Base-by-base conservation (phyloP, 2,797 vertebrate species). In the Paramormyrops hopkinsi region DNA sequence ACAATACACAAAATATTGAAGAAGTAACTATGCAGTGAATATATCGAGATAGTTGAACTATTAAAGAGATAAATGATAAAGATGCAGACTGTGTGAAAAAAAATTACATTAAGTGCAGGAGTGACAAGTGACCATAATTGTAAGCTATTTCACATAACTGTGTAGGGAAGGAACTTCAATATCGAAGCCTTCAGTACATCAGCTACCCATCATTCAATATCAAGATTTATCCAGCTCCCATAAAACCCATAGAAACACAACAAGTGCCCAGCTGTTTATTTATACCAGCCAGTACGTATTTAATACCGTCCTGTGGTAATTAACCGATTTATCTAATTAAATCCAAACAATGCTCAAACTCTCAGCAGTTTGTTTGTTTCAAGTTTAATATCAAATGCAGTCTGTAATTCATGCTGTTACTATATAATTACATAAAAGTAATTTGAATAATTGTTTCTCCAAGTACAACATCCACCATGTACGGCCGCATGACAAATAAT, bases 371-470 rank as follows among this genome's bases (percentile, higher is more conserved):
- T 86, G 83, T 69, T 85, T 65, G 76, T 59, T 46, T 50, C 25
- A 85, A 62, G 41, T 56, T 53, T 33, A 86, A 50, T 85, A 89
- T 51, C 11, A 86, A 86, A 86, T 51, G 44, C 82, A 54, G 22
- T 53, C 50, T 22, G 14, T 84, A 56, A 83, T 56, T 86, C 51
- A 50, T 50, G 22, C 17, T 56, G 25, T 19, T 53, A 51, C 50
- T 54, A 53, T 86, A 54, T 51, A 86, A 86, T 51, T 86, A 54
- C 22, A 86, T 56, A 86, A 54, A 53, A 37, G 22, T 54, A 48
- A 89, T 89, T 59, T 85, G 41, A 82, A 85, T 86, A 89, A 89
- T 86, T 86, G 82, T 65, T 86, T 86, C 56, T 69, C 46, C 22
- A 56, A 86, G 62, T 33, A 37, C 37, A 89, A 44, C 82, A 89